Evolutionary conservation across 64 coral and sea anemone genomes (phyloP).

Genomic region (Dendrophyllia cribrosa): DNA sequence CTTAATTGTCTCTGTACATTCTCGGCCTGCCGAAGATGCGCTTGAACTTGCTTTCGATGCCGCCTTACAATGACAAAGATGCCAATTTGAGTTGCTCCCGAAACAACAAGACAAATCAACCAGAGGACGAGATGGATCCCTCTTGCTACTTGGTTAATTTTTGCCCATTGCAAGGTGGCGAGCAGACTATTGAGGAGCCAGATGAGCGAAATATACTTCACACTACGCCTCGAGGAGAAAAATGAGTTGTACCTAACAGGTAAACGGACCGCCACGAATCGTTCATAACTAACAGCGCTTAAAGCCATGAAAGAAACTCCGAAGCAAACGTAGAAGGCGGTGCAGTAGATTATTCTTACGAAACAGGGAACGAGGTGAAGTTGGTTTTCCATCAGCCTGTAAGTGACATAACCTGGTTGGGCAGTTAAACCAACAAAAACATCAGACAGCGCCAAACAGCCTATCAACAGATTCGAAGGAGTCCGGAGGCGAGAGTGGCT

Average conservation of each 20-base stretch:
- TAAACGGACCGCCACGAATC: slow-evolving; percentile 50
- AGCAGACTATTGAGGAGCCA: slow-evolving; percentile 29
- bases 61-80: slow-evolving; percentile 33
- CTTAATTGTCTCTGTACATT: too few relatives aligned
- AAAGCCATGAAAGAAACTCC: slow-evolving; percentile 70
- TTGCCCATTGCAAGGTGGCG: slow-evolving; percentile 35
- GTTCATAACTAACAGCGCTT: slow-evolving; percentile 54
- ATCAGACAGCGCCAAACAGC: slow-evolving; percentile 55
- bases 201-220: slow-evolving; percentile 15
- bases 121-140: slow-evolving; percentile 18
- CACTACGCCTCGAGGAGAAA: background rate
- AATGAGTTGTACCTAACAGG: slow-evolving; percentile 49
- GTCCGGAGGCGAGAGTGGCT: slow-evolving; percentile 29
- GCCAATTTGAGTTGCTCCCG: slow-evolving; percentile 24
- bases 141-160: slow-evolving; percentile 28
- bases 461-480: slow-evolving; percentile 41
- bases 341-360: slow-evolving; percentile 35
- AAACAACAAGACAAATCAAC: slow-evolving; percentile 6
- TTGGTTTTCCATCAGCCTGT: slow-evolving; percentile 38
- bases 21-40: too few relatives aligned
- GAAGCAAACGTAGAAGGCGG: slow-evolving; percentile 51
- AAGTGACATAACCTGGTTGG: slow-evolving; percentile 43
- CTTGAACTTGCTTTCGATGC: background rate
- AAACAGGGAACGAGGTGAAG: slow-evolving; percentile 41
- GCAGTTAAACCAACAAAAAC: slow-evolving; percentile 33